Percentiles rank a stretch among this genome's conserved stretches.
Evolutionary conservation across 2,888 invertebrate species (phyloP).

Genomic region (Eupithecia subfuscata): DNA sequence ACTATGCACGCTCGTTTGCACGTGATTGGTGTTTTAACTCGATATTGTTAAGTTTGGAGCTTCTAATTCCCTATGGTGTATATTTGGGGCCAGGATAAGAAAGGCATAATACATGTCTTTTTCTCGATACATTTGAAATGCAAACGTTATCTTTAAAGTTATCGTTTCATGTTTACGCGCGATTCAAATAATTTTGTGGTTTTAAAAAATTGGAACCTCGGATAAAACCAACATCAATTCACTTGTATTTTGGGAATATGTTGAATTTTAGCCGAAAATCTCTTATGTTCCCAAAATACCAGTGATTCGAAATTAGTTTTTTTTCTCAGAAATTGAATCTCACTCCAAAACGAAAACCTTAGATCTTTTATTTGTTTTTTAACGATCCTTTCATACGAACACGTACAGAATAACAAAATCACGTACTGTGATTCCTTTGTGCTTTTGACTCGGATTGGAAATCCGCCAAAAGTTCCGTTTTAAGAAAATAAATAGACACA

Average conservation of each 20-base stretch:
- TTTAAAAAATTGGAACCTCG: no score
- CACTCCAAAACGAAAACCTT: no score
- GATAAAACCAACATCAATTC: no score
- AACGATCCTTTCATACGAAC: not conserved
- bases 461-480: conserved; percentile 19
- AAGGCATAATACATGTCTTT: not conserved
- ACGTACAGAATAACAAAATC: conserved; percentile 15
- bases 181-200: no score
- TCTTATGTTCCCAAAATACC: no score
- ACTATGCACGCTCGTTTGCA: not conserved
- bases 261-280: no score
- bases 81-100: not conserved
- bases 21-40: not conserved
- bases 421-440: conserved; percentile 28
- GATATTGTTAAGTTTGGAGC: not conserved
- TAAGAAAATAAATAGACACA: conserved; percentile 15
- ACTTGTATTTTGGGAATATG: no score
- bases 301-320: no score
- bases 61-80: no score
- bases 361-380: not conserved
- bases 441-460: conserved; percentile 27
- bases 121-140: not conserved
- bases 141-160: no score
- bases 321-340: no score
- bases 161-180: no score